Evolutionary conservation across 2,797 vertebrate species (phyloP), one percentile per base, ranked within the genome.

Genomic region (Melanogrammus aeglefinus): DNA sequence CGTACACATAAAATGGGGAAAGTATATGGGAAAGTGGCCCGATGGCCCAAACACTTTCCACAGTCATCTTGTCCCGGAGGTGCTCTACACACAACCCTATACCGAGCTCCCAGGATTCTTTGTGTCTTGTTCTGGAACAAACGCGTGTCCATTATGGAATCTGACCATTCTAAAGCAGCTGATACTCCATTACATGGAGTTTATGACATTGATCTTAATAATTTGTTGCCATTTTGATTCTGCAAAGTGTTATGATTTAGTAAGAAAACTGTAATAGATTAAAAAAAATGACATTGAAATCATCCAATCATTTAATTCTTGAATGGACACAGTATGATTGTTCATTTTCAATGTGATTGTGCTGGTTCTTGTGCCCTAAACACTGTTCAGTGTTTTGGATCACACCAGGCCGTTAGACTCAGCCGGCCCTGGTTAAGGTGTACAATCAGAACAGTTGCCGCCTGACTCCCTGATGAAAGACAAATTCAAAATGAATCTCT

Each of bases 401-500:
- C 3, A 51, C 9, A 14, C 12, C 13, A 51, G 44, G 2, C 44
- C 13, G 1, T 44, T 9, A 51, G 2, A 51, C 18, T 51, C 44
- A 16, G 14, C 44, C 44, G 14, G 63, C 87, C 87, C 87, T 90
- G 91, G 91, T 90, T 51, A 18, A 51, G 14, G 14, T 51, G 44
- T 41, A 38, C 0, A 44, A 44, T 44, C 13, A 18, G 44, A 51
- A 3, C 44, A 4, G 4, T 51, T 16, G 16, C 12, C 13, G 44
- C 44, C 13, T 1, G 44, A 51, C 44, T 51, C 44, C 44, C 44
- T 51, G 44, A 51, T 51, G 44, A 51, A 51, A 51, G 44, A 51
- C 44, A 91, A 90, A 93, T 91, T 89, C 73, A 80, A 91, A 91
- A 91, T 90, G 90, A 93, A 91, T 91, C 83, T 91, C 85, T 88